Conservation (phyloP, 2,113 vertebrate genomes). For the Callocephalon fimbriatum region DNA sequence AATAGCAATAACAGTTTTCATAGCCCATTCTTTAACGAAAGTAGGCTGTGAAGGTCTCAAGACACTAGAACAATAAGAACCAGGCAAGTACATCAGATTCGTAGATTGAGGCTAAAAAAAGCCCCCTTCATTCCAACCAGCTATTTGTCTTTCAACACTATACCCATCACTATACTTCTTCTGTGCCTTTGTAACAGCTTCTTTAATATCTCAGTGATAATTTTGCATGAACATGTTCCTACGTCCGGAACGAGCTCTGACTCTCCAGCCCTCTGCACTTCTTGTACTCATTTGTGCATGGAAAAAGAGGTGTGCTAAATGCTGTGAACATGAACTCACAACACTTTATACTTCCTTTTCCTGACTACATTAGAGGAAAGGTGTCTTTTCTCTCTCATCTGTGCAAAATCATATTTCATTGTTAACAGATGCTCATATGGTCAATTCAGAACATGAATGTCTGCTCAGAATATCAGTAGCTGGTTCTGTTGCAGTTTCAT, state of each 20-base stretch:
- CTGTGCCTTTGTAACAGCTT: not conserved
- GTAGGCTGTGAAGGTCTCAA: not conserved
- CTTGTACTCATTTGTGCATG: not conserved
- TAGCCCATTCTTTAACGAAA: not conserved
- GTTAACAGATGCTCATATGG: not conserved
- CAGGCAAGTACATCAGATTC: not conserved
- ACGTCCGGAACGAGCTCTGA: not conserved
- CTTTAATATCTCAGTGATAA: not conserved
- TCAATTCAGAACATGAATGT: not conserved
- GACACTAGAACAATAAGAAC: not conserved
- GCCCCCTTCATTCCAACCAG: not conserved
- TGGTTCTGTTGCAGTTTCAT: not conserved
- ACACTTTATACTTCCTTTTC: not conserved
- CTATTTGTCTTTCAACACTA: not conserved
- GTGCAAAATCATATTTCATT: not conserved
- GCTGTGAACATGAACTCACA: not conserved
- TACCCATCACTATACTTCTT: not conserved
- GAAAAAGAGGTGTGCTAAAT: not conserved
- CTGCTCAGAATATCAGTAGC: not conserved
- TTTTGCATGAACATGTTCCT: not conserved
- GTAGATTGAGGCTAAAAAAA: not conserved
- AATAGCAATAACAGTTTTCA: not conserved
- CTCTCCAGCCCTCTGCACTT: not conserved
- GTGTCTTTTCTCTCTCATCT: not conserved
- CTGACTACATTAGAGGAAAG: not conserved